Evolutionary conservation across 2,888 invertebrate genomes (phyloP).

Genomic region (Cabera pusaria): DNA sequence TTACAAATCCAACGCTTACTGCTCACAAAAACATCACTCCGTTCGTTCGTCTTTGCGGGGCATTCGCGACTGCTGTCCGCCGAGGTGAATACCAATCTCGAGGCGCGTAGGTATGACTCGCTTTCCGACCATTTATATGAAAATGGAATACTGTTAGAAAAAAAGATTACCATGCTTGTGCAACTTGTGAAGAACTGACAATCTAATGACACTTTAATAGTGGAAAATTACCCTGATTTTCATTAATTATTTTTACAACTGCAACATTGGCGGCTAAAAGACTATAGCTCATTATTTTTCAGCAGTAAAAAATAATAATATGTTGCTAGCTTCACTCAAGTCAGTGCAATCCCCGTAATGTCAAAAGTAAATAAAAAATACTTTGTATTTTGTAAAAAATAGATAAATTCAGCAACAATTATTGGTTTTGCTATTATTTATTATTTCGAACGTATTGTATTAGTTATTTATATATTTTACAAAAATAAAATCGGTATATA

Average conservation of each 20-base stretch:
- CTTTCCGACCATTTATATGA: no score
- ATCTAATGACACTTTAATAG: no score
- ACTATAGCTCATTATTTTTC: not conserved
- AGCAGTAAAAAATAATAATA: constrained; percentile 5
- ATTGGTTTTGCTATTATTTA: constrained; percentile 52
- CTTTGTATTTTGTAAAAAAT: constrained; percentile 25
- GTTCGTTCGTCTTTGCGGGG: no score
- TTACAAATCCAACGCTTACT: no score
- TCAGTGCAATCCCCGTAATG: constrained; percentile 62
- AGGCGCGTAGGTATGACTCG: no score
- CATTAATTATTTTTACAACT: not conserved
- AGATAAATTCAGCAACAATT: constrained; percentile 32
- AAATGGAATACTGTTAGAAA: no score
- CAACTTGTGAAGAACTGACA: no score
- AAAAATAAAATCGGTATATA: constrained; percentile 39
- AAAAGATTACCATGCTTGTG: no score
- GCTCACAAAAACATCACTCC: no score
- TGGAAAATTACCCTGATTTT: no score
- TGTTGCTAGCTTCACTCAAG: constrained; percentile 47
- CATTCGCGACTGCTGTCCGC: no score
- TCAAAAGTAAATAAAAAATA: constrained; percentile 75
- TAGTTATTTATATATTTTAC: constrained; percentile 44
- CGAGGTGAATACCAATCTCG: no score
- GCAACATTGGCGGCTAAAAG: constrained; percentile 24
- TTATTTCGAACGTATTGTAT: constrained; percentile 50